These are phyloP conservation scores for sheep (Ovis aries) DNA, from an alignment of 2,113 vertebrate species.

Conservation along the genomic window DNA sequence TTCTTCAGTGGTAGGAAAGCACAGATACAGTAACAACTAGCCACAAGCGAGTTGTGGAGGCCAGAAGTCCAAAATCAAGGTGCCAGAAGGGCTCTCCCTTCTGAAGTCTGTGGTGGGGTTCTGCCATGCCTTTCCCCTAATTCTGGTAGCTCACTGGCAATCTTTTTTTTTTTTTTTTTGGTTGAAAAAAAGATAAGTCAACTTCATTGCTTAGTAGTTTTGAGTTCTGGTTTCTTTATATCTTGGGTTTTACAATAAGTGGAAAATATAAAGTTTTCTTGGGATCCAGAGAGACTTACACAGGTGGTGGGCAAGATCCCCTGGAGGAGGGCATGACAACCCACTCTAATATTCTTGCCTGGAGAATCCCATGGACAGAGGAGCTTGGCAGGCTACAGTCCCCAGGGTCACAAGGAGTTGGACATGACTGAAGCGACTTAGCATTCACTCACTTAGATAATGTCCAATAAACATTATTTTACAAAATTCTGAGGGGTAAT, in stretches of 20 bases:
- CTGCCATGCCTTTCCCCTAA: accelerated
- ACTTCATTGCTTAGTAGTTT: neutral
- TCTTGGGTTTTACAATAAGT: neutral
- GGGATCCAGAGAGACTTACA: neutral
- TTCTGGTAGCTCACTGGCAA: neutral
- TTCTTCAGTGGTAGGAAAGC: neutral
- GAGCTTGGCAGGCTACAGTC: neutral
- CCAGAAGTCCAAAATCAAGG: neutral
- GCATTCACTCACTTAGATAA: neutral
- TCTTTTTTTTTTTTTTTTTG: neutral
- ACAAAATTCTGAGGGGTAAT: neutral
- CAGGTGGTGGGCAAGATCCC: neutral
- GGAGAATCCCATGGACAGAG: neutral
- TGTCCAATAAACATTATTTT: neutral
- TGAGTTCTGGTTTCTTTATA: neutral
- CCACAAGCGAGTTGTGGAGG: neutral
- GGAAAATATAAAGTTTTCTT: neutral
- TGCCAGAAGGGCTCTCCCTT: neutral
- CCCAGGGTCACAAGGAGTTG: neutral
- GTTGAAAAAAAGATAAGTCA: neutral
- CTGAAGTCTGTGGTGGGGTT: neutral
- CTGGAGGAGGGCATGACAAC: neutral
- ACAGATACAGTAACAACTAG: neutral
- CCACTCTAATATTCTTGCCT: neutral
- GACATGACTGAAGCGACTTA: neutral